Evolutionary conservation across 2,888 invertebrate genomes (phyloP).

Genomic region (Lithophane socia): DNA sequence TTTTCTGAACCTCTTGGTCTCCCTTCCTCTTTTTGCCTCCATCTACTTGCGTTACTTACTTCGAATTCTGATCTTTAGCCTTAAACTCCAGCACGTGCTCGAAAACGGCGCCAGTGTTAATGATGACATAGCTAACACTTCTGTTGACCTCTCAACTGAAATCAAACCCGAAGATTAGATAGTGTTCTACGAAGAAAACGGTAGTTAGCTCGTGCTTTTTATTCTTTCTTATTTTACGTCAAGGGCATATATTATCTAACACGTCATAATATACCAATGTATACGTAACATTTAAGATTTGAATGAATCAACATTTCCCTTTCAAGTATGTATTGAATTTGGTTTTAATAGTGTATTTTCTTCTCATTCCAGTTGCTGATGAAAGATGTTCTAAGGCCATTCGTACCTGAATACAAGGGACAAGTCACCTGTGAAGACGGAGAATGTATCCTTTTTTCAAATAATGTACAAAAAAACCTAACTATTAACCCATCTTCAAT

Average conservation of each 20-base stretch:
- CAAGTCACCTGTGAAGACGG: conserved; percentile 94
- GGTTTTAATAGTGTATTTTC: conserved; percentile 38
- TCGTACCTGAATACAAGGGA: conserved; percentile 98
- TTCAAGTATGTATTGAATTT: not conserved
- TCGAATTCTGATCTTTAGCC: not conserved
- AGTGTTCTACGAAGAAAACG: conserved; percentile 24
- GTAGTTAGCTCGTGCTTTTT: conserved; percentile 23
- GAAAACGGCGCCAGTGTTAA: conserved; percentile 7
- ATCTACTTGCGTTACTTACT: not conserved
- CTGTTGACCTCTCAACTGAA: conserved; percentile 45
- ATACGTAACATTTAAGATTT: not conserved
- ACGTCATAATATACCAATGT: not conserved
- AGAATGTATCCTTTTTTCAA: conserved; percentile 92
- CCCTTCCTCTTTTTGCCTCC: not conserved
- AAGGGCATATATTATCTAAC: conserved; percentile 2
- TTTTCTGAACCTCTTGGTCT: not conserved
- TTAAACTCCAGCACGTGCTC: conserved; percentile 32
- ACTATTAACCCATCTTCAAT: not conserved
- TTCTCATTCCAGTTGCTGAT: conserved; percentile 91
- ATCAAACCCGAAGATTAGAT: conserved; percentile 44
- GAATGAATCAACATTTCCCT: not conserved
- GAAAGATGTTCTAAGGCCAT: conserved; percentile 96
- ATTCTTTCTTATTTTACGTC: not conserved
- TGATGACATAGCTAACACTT: conserved; percentile 22
- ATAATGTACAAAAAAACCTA: conserved; percentile 44